These are phyloP conservation scores for Engraulis encrasicolus DNA, from an alignment of 2,113 vertebrate species.

Conservation along the genomic window DNA sequence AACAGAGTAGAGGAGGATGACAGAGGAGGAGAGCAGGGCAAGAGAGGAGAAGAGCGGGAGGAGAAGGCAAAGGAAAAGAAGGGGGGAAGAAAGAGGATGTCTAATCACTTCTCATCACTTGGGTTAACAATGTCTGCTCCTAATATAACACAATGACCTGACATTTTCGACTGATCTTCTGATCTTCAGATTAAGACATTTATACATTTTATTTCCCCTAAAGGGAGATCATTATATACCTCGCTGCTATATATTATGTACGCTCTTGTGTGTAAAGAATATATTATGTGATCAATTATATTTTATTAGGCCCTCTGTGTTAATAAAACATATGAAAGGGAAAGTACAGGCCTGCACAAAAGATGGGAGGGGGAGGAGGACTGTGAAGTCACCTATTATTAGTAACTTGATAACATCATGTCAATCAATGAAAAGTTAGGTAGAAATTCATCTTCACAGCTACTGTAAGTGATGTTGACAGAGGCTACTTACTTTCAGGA, in stretches of 20 bases:
- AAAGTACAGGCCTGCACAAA: background rate
- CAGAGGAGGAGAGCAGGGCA: too few relatives aligned
- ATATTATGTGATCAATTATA: background rate
- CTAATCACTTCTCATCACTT: background rate
- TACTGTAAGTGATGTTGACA: background rate
- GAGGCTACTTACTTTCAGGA: conserved; percentile 82
- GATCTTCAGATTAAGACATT: background rate
- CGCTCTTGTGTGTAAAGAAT: background rate
- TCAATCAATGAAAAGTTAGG: background rate
- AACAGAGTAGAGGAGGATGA: too few relatives aligned
- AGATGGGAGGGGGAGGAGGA: background rate
- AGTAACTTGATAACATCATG: background rate
- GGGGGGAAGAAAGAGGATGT: too few relatives aligned
- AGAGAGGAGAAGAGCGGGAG: too few relatives aligned
- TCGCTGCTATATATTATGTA: background rate
- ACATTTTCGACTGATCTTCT: background rate
- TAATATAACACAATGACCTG: too few relatives aligned
- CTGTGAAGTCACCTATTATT: too few relatives aligned
- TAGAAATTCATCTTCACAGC: background rate
- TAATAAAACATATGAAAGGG: background rate
- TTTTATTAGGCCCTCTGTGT: background rate
- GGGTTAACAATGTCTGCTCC: background rate
- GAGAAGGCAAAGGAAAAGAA: too few relatives aligned
- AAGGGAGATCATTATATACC: background rate
- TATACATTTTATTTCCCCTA: too few relatives aligned